A percentile compares a stretch with the other conserved stretches of the same genome.
Evolutionary conservation across 2,113 vertebrate species (phyloP).

Genomic region (Xerus inauris): DNA sequence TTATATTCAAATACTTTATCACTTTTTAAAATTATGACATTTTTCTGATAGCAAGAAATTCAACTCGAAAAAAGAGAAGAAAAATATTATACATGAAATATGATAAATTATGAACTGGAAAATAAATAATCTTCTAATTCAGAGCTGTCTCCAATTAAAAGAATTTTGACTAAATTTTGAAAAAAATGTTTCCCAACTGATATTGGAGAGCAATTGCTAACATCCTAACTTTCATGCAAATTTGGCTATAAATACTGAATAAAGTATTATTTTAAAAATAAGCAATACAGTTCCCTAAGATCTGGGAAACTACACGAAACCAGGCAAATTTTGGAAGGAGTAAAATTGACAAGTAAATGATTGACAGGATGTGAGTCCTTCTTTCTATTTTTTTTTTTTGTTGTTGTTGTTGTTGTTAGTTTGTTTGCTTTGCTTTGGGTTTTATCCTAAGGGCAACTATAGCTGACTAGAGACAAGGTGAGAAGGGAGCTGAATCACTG

Average conservation of each 20-base stretch:
- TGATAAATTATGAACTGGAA: background rate
- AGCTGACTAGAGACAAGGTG: background rate
- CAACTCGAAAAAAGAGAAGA: background rate
- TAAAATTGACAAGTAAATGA: background rate
- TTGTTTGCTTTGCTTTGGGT: background rate
- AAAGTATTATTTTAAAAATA: background rate
- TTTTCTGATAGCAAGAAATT: background rate
- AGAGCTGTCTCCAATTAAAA: background rate
- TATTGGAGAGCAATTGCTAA: background rate
- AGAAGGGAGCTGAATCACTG: background rate
- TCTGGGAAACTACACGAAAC: background rate
- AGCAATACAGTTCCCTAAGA: background rate
- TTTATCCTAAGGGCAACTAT: background rate
- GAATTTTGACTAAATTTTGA: background rate
- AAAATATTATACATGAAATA: background rate
- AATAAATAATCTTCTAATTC: background rate
- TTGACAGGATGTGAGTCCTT: background rate
- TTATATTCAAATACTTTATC: background rate
- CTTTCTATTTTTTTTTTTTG: background rate
- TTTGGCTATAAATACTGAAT: background rate
- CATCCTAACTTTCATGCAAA: background rate
- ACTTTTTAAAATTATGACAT: background rate
- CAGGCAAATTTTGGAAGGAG: background rate
- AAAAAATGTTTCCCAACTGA: background rate
- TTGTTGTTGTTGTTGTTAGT: no score